Percentiles rank a stretch among this genome's conserved stretches.
These are phyloP conservation scores for Tribolium freemani DNA, from an alignment of 2,888 invertebrate genomes.

Conservation along the genomic window DNA sequence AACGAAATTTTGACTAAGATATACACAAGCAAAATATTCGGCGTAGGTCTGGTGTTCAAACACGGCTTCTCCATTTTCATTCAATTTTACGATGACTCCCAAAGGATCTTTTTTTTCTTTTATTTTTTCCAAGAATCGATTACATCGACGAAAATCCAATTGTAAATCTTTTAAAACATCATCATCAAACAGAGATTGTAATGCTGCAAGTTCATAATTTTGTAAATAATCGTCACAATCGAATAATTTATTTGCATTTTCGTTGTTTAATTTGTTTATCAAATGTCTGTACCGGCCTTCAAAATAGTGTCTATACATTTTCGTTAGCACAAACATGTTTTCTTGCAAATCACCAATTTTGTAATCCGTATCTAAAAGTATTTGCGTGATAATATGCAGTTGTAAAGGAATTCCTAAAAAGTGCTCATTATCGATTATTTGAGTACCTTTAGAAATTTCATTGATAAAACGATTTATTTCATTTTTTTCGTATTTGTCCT, in stretches of 20 bases:
- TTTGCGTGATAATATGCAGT: not conserved
- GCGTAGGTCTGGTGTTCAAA: slow-evolving; percentile 13
- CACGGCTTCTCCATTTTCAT: not conserved
- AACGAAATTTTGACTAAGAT: not conserved
- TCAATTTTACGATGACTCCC: not conserved
- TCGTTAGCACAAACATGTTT: not conserved
- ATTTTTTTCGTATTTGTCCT: not conserved
- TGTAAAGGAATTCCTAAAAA: not conserved
- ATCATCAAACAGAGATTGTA: not conserved
- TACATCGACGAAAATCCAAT: not conserved
- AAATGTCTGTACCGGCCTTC: not conserved
- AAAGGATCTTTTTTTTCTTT: not conserved
- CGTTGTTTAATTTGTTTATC: not conserved
- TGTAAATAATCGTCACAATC: not conserved
- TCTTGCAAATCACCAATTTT: not conserved
- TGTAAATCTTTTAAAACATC: not conserved
- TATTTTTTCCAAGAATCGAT: not conserved
- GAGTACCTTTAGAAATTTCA: not conserved
- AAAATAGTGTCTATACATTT: not conserved
- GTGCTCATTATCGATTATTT: not conserved
- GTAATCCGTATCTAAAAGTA: not conserved
- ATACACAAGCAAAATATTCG: slow-evolving; percentile 4
- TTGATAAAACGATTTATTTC: not conserved
- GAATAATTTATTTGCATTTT: too few species aligned
- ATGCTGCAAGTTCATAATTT: not conserved